phyloP scores from a whole-genome alignment of 2,888 invertebrate genomes.

The Luffia ferchaultella region DNA sequence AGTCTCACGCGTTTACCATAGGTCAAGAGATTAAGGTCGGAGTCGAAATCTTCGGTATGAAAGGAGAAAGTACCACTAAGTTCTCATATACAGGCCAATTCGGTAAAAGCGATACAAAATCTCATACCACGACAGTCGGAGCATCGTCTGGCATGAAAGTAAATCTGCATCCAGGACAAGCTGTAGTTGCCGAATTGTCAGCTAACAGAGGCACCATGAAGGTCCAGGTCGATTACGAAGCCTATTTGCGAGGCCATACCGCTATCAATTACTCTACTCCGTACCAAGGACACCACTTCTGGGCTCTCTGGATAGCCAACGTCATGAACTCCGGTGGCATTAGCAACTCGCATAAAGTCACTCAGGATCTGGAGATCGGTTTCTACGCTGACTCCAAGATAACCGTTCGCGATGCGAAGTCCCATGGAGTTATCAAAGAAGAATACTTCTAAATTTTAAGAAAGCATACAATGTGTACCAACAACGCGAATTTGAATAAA shows the following conservation, averaged over 20 bases:
- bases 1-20: conserved; percentile 16
- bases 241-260: not conserved
- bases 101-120: conserved; percentile 1
- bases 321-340: not conserved
- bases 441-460: too few relatives aligned
- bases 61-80: conserved; percentile 10
- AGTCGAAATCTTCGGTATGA: conserved; percentile 16
- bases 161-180: not conserved
- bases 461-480: too few relatives aligned
- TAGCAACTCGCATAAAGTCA: not conserved
- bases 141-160: not conserved
- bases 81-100: conserved; percentile 17
- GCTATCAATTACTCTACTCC: not conserved
- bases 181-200: not conserved
- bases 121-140: conserved; percentile 1
- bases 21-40: conserved; percentile 19
- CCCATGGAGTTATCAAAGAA: too few relatives aligned
- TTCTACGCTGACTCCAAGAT: conserved; percentile 22
- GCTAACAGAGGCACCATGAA: conserved; percentile 21
- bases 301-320: not conserved
- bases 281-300: not conserved
- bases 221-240: conserved; percentile 18
- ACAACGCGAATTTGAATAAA: too few relatives aligned
- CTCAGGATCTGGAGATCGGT: conserved; percentile 22
- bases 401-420: conserved; percentile 10